Percentiles rank a stretch among this genome's conserved stretches.
Evolutionary conservation across 2,888 invertebrate genomes (phyloP).

Genomic region (Lathronympha strigana): DNA sequence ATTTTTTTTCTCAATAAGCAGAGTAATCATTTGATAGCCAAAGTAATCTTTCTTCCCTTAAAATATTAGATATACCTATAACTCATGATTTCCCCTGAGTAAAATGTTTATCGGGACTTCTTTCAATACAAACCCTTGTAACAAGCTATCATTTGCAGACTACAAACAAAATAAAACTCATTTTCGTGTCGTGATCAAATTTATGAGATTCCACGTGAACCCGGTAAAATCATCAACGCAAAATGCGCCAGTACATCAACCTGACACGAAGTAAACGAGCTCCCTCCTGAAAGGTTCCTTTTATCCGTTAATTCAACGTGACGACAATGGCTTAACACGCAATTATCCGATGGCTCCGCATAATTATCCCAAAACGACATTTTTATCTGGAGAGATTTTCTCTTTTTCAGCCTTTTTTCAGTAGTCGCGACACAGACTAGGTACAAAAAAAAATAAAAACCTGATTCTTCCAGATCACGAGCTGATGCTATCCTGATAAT

Average conservation of each 20-base stretch:
- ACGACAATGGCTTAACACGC: slow-evolving; percentile 50
- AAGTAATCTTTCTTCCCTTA: no score
- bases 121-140: background rate
- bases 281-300: slow-evolving; percentile 51
- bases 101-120: background rate
- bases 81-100: slow-evolving; percentile 3
- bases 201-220: slow-evolving; percentile 52
- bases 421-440: no score
- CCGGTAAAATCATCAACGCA: slow-evolving; percentile 47
- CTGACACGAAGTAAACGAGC: slow-evolving; percentile 58
- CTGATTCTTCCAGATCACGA: no score
- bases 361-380: slow-evolving; percentile 33
- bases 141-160: background rate
- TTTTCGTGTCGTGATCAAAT: slow-evolving; percentile 51
- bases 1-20: no score
- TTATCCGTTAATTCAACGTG: slow-evolving; percentile 50
- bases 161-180: slow-evolving; percentile 28
- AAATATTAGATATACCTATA: background rate
- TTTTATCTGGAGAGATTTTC: slow-evolving; percentile 35
- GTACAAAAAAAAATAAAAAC: no score
- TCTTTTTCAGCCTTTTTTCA: slow-evolving; percentile 16
- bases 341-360: slow-evolving; percentile 43
- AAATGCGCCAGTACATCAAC: slow-evolving; percentile 62
- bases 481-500: no score
- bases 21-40: no score